Percentiles rank a stretch among this genome's conserved stretches.
phyloP scores from a whole-genome alignment of 2,888 invertebrate genomes.

The Argyra leucocephala region DNA sequence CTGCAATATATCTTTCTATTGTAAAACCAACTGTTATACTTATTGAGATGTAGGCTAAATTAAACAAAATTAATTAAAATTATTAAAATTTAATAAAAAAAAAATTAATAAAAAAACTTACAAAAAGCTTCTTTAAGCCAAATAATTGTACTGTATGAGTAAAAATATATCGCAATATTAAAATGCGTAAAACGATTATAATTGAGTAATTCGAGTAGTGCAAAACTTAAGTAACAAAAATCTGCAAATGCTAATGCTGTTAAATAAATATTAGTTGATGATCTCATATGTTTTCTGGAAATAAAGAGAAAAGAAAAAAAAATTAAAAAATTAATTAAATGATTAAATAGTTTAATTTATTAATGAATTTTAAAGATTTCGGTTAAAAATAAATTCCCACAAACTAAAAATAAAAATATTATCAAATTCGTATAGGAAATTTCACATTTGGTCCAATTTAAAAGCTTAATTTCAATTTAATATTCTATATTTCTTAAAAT shows the following conservation, averaged over 20 bases:
- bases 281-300: conserved; percentile 31
- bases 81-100: conserved; percentile 9
- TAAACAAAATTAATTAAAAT: conserved; percentile 20
- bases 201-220: neutral
- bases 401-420: no score
- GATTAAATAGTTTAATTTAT: no score
- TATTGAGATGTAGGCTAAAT: conserved; percentile 50
- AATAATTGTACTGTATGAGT: neutral
- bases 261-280: conserved; percentile 57
- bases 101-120: neutral
- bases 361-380: no score
- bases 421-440: no score
- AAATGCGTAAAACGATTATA: neutral
- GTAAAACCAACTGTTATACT: conserved; percentile 62
- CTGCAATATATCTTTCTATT: conserved; percentile 57
- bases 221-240: conserved; percentile 47
- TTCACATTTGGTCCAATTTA: no score
- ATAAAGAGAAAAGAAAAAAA: neutral
- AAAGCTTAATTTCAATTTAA: no score
- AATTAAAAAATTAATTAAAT: neutral
- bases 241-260: conserved; percentile 57
- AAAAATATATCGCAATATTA: neutral
- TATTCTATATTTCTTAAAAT: no score
- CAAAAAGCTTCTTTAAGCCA: conserved; percentile 1
- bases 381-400: no score